These are phyloP conservation scores for Drosophila ochracea DNA, from an alignment of 2,888 invertebrate genomes.

Conservation along the genomic window DNA sequence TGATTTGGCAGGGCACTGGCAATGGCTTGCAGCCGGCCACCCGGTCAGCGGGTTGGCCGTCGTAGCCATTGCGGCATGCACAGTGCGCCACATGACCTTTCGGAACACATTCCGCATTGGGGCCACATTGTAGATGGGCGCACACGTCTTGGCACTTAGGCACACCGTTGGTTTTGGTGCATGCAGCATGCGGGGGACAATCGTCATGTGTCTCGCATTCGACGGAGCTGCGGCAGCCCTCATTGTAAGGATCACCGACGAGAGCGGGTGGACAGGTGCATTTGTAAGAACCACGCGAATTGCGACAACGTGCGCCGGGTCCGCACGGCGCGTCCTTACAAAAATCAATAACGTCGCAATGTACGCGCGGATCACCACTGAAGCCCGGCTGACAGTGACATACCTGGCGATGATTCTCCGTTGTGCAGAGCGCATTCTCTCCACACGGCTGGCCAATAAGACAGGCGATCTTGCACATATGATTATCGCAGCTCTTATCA, in stretches of 20 bases:
- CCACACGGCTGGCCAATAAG: slow-evolving; percentile 93
- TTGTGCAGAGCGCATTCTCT: slow-evolving; percentile 93
- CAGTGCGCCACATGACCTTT: slow-evolving; percentile 91
- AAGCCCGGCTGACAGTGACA: slow-evolving; percentile 95
- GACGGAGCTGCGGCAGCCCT: slow-evolving; percentile 92
- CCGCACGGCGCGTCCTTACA: slow-evolving; percentile 93
- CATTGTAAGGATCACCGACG: slow-evolving; percentile 93
- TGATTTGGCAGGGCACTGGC: slow-evolving; percentile 90
- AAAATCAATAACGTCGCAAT: slow-evolving; percentile 91
- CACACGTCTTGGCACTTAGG: slow-evolving; percentile 95
- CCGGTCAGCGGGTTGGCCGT: slow-evolving; percentile 90
- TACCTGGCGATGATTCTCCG: slow-evolving; percentile 91
- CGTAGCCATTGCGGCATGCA: slow-evolving; percentile 91
- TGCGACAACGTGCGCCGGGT: slow-evolving; percentile 92
- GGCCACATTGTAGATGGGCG: slow-evolving; percentile 91
- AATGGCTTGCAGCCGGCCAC: slow-evolving; percentile 91
- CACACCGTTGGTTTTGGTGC: slow-evolving; percentile 89
- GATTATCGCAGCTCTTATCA: slow-evolving; percentile 93
- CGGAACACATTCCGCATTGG: slow-evolving; percentile 93
- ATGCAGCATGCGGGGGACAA: slow-evolving; percentile 92
- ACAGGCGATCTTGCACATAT: slow-evolving; percentile 95
- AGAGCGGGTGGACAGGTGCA: slow-evolving; percentile 92
- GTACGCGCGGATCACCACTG: slow-evolving; percentile 91
- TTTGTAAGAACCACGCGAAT: slow-evolving; percentile 91
- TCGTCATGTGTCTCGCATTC: slow-evolving; percentile 92